Evolutionary conservation across 2,888 invertebrate genomes (phyloP), one percentile per base, ranked within the genome.

Genomic region (Cabera pusaria): DNA sequence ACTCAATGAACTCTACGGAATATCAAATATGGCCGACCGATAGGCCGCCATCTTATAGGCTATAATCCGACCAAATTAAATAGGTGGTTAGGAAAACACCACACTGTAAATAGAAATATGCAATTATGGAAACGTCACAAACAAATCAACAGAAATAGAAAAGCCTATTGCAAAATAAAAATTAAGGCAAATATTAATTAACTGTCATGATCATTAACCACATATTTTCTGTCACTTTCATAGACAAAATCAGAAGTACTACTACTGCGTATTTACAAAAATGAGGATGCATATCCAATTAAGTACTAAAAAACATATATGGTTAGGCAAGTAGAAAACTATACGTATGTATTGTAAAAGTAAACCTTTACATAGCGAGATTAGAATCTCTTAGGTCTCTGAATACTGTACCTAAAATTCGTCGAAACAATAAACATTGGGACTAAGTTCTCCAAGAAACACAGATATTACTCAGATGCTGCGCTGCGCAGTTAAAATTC

Each of bases 401-500:
- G 64, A 61, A 88, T 86, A 87, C 87, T 85, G 68, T 88, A 88
- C 88, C 87, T 88, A 88, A 85, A 73, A 71, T 71, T 77, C 79
- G 86, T 72, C 59, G 88, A 62, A 76, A 80, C 84, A 80, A 81
- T 74, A 67, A 82, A 67, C 88, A 88, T 88, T 83, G 68, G 73
- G 67, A 83, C 68, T 67, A 61, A 60, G 21, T 66, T 74, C 76
- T 79, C 81, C 84, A 72, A 70, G 54, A 69, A 66, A 80, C 87
- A 87, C 87, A 75, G 81, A 66, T 69, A n/a, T 34, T 35, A 41
- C 40, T 68, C 64, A 64, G 65, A 57, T 60, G 21, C n/a, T n/a
- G 4, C 70, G 66, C 66, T 76, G 72, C 79, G 82, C 74, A 79
- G 78, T 71, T 66, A 62, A 61, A 72, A 76, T 70, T 78, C 72